Evolutionary conservation across 2,797 vertebrate species (phyloP), one percentile per base, ranked within the genome.

Genomic region (Mastacembelus armatus): DNA sequence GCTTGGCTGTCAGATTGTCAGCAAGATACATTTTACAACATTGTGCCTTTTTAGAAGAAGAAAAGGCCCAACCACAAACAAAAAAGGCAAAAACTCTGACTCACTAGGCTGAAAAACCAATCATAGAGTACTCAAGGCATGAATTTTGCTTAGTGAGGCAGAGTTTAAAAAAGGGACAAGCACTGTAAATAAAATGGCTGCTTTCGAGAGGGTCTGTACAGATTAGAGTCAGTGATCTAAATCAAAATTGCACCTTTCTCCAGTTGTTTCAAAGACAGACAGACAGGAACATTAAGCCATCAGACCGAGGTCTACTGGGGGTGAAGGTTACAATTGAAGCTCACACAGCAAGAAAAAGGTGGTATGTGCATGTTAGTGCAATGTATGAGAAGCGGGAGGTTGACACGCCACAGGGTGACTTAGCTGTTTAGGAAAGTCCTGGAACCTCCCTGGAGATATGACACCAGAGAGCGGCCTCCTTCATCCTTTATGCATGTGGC

Each of bases 211-310:
- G 55, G 32, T 33, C 64, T 10, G n/a, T 10, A 18, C 48, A 73
- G 48, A 71, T 66, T 59, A 57, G 52, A 64, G 47, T 7, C 35
- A 62, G 59, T 74, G 69, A 83, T 81, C 59, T 76, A 88, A 80
- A 65, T 59, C 64, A 61, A 42, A 49, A 45, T 22, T 66, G 66
- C 0, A 36, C 27, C 44, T 61, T 71, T 74, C 68, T 77, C 38
- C 3, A 5, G 48, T 63, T 70, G 63, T 83, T 88, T 85, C 61
- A 87, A 81, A 79, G 85, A 71, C 81, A 69, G 27, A 57, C 61
- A 61, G 61, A 58, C 54, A 7, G 51, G 72, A 65, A 80, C 77
- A 85, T 57, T 44, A 11, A 77, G 77, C 57, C 71, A 57, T 72
- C 56, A 60, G 76, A 74, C 67, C 63, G 70, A 85, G 85, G 79